Conservation (phyloP, 2,113 vertebrate genomes). For the Puma concolor region DNA sequence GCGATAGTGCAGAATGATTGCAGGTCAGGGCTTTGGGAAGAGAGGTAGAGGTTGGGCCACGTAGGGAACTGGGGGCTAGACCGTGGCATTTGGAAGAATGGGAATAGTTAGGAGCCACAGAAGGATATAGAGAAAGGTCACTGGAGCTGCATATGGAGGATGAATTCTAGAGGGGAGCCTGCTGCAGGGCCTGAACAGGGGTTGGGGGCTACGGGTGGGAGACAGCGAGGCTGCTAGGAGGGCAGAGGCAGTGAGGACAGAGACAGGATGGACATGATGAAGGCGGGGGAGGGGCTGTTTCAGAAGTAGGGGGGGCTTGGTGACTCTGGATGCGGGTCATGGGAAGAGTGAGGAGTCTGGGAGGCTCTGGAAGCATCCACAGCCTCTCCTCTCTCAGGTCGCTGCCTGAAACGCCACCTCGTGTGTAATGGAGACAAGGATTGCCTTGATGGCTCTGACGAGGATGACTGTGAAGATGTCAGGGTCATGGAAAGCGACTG, state of each 20-base stretch:
- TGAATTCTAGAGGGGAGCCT: neutral
- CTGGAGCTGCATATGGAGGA: neutral
- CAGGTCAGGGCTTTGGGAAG: constrained; percentile 12
- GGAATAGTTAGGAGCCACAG: neutral
- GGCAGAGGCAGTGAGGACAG: neutral
- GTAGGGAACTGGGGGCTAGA: neutral
- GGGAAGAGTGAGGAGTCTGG: neutral
- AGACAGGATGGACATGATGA: neutral
- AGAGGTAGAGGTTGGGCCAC: neutral
- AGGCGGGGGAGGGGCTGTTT: neutral
- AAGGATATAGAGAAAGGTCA: neutral
- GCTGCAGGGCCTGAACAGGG: neutral
- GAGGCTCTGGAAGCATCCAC: neutral
- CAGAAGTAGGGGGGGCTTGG: neutral
- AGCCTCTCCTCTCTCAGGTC: constrained; percentile 83
- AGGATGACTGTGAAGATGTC: constrained; percentile 85
- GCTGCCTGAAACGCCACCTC: constrained; percentile 91
- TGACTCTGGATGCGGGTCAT: accelerated
- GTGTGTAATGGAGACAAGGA: constrained; percentile 93
- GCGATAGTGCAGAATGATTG: neutral
- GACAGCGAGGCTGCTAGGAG: neutral
- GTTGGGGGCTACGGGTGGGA: neutral
- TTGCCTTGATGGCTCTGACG: constrained; percentile 91
- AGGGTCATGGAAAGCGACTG: constrained; percentile 84
- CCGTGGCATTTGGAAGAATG: neutral